Percentiles rank a stretch among this genome's conserved stretches.
Evolutionary conservation across 2,113 vertebrate genomes (phyloP).

Genomic region (Nyctereutes procyonoides): DNA sequence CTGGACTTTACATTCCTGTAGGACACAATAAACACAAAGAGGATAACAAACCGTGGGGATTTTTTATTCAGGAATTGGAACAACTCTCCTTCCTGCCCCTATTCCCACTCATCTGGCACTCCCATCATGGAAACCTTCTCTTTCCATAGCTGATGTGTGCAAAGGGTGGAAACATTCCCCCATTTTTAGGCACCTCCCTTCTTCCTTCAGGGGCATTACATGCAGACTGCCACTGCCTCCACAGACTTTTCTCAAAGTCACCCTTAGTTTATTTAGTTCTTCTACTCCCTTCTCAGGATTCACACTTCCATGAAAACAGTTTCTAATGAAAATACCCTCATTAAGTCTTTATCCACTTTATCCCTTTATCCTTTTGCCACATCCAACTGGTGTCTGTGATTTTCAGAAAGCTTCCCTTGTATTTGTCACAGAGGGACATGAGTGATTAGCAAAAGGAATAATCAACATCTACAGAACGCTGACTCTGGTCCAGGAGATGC

Average conservation of each 20-base stretch:
- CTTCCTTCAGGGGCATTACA: background rate
- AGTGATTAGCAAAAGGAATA: background rate
- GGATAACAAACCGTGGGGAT: background rate
- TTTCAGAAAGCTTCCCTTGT: background rate
- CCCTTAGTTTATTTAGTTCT: background rate
- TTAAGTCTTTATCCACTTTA: background rate
- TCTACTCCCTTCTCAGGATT: background rate
- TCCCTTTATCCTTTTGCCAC: background rate
- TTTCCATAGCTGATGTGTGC: background rate
- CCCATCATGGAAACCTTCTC: background rate
- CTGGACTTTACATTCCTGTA: background rate
- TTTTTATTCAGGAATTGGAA: background rate
- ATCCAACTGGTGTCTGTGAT: background rate
- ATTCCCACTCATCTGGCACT: no score
- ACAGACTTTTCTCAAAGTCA: background rate
- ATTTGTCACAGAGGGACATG: background rate
- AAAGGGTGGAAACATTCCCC: background rate
- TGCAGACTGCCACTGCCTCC: no score
- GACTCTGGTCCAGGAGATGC: background rate
- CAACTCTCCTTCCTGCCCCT: background rate
- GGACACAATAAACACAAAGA: conserved; percentile 4
- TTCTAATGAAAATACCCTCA: background rate
- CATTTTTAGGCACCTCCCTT: background rate
- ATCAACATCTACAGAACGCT: background rate
- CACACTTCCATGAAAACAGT: background rate